phyloP scores from a whole-genome alignment of 2,113 vertebrate genomes.

The Apaloderma vittatum region DNA sequence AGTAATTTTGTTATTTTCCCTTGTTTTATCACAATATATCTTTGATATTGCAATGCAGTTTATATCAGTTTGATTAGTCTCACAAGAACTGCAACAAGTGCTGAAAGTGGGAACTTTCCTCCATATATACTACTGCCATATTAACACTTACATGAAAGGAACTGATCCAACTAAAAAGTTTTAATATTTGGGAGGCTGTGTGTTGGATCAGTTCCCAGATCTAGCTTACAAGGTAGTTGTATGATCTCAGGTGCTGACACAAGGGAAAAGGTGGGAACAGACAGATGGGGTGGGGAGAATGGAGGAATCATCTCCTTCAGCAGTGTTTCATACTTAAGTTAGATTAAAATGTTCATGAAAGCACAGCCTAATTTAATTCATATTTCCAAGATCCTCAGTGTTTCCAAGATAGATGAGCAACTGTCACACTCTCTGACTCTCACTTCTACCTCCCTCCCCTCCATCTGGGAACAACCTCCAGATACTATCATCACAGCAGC shows the following conservation, averaged over 20 bases:
- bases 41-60: neutral
- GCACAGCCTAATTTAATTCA: slow-evolving; percentile 31
- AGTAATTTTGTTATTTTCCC: neutral
- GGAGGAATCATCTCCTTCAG: neutral
- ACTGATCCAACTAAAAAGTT: neutral
- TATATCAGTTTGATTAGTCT: neutral
- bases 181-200: neutral
- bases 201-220: neutral
- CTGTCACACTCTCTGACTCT: slow-evolving; percentile 63
- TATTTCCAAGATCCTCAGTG: slow-evolving; percentile 35
- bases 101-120: neutral
- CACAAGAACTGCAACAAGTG: neutral
- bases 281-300: neutral
- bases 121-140: neutral
- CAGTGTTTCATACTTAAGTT: neutral
- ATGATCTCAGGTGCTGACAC: neutral
- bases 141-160: neutral
- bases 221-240: neutral
- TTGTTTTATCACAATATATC: neutral
- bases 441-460: slow-evolving; percentile 57
- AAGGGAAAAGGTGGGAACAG: neutral
- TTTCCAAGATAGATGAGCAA: slow-evolving; percentile 56
- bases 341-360: slow-evolving; percentile 9
- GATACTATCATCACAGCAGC: slow-evolving; percentile 33
- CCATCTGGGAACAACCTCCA: slow-evolving; percentile 68